Percentiles rank a stretch among this genome's conserved stretches.
phyloP scores from a whole-genome alignment of 2,113 vertebrate species.

The Caranx melampygus region DNA sequence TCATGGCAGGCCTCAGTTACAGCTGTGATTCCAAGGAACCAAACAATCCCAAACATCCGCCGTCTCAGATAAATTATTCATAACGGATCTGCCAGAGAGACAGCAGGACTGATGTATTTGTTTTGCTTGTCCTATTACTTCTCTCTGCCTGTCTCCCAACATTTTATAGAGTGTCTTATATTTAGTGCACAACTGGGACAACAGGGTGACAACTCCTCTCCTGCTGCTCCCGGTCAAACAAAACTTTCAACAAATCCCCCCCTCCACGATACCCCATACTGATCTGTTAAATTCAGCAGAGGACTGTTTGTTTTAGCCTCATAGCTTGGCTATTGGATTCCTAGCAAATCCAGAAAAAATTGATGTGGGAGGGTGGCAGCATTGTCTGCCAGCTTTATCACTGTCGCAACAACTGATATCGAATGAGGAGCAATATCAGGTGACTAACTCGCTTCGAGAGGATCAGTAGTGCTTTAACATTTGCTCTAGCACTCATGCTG shows the following conservation, averaged over 20 bases:
- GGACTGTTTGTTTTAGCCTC: slow-evolving; percentile 26
- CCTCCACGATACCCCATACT: slow-evolving; percentile 7
- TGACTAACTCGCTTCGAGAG: background rate
- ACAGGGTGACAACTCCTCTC: slow-evolving; percentile 61
- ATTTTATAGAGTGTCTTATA: slow-evolving; percentile 58
- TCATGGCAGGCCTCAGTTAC: slow-evolving; percentile 55
- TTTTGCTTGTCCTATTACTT: slow-evolving; percentile 69
- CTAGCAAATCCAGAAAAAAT: background rate
- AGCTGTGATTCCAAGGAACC: slow-evolving; percentile 59
- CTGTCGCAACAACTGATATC: background rate
- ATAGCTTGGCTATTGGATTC: background rate
- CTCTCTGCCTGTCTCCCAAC: slow-evolving; percentile 57
- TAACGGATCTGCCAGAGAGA: slow-evolving; percentile 67
- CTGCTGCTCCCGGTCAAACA: slow-evolving; percentile 57
- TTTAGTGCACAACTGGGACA: slow-evolving; percentile 62
- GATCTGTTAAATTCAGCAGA: slow-evolving; percentile 39
- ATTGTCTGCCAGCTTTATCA: background rate
- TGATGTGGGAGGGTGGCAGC: background rate
- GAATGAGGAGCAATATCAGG: background rate
- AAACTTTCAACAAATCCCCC: slow-evolving; percentile 41
- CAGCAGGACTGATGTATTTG: slow-evolving; percentile 75
- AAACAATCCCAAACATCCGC: slow-evolving; percentile 72
- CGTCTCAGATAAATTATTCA: slow-evolving; percentile 77
- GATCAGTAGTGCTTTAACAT: background rate
- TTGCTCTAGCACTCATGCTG: background rate